Percentiles rank a stretch among this genome's conserved stretches.
These are phyloP conservation scores for Spea bombifrons DNA, from an alignment of 2,113 vertebrate genomes.

Conservation along the genomic window DNA sequence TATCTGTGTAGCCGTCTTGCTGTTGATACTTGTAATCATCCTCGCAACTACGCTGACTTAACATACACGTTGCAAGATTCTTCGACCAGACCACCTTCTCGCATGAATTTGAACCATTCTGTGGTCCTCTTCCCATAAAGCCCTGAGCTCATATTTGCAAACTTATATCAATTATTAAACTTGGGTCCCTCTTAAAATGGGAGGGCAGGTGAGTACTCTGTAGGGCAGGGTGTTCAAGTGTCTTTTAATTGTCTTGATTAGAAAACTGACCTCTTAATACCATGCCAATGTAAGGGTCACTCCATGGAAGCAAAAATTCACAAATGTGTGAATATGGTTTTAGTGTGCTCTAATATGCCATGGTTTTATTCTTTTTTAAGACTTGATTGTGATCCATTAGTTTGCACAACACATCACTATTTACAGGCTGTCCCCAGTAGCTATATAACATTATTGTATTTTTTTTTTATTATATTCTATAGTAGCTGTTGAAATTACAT, in stretches of 20 bases:
- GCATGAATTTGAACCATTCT: not conserved
- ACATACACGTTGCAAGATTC: conserved; percentile 49
- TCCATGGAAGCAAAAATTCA: not conserved
- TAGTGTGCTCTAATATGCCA: not conserved
- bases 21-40: conserved; percentile 79
- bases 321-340: not conserved
- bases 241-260: not conserved
- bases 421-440: not conserved
- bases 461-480: not conserved
- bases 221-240: not conserved
- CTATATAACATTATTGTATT: not conserved
- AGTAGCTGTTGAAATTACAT: conserved; percentile 9
- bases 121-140: not conserved
- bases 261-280: not conserved
- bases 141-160: not conserved
- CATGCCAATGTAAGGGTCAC: not conserved
- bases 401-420: not conserved
- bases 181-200: not conserved
- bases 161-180: not conserved
- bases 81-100: not conserved
- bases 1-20: conserved; percentile 68
- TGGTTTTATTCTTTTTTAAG: not conserved
- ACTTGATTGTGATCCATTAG: not conserved
- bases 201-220: conserved; percentile 1
- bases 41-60: conserved; percentile 69